Conservation (phyloP, 1,140 invertebrate species). For the Heterodera carotae region DNA sequence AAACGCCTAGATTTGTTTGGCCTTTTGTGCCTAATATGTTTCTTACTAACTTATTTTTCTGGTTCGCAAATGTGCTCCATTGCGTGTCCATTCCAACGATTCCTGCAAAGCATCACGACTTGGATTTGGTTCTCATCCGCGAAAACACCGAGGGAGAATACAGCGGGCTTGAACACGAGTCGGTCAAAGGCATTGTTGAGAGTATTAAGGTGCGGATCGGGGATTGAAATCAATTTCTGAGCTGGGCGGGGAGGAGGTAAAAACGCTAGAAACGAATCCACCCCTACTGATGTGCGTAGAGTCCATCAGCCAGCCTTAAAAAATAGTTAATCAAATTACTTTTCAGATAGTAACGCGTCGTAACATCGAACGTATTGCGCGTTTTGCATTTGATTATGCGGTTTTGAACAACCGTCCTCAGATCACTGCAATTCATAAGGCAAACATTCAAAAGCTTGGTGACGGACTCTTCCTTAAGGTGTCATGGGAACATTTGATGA, state of each 20-base stretch:
- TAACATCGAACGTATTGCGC: slow-evolving; percentile 87
- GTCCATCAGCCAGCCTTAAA: too few species aligned
- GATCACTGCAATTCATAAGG: slow-evolving; percentile 96
- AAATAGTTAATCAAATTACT: slow-evolving; percentile 14
- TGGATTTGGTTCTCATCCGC: slow-evolving; percentile 76
- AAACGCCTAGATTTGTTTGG: slow-evolving; percentile 52
- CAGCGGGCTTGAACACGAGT: slow-evolving; percentile 95
- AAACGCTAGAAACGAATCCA: too few species aligned
- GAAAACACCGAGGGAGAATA: slow-evolving; percentile 79
- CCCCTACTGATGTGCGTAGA: too few species aligned
- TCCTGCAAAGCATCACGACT: slow-evolving; percentile 80
- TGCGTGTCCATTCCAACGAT: slow-evolving; percentile 90
- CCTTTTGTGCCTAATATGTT: slow-evolving; percentile 33
- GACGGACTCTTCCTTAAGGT: slow-evolving; percentile 63
- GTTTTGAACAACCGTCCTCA: slow-evolving; percentile 82
- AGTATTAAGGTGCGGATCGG: slow-evolving; percentile 76
- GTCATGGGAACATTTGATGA: too few species aligned
- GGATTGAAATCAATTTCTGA: not conserved
- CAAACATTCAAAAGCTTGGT: slow-evolving; percentile 77
- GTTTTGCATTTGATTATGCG: slow-evolving; percentile 95
- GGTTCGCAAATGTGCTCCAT: slow-evolving; percentile 89
- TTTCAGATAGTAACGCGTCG: slow-evolving; percentile 80
- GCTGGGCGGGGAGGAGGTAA: too few species aligned
- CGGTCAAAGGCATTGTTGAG: slow-evolving; percentile 88
- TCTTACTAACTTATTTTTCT: slow-evolving; percentile 69